A percentile compares a stretch with the other conserved stretches of the same genome.
Conservation (phyloP, 1,140 invertebrate genomes). For the Atta colombica region DNA sequence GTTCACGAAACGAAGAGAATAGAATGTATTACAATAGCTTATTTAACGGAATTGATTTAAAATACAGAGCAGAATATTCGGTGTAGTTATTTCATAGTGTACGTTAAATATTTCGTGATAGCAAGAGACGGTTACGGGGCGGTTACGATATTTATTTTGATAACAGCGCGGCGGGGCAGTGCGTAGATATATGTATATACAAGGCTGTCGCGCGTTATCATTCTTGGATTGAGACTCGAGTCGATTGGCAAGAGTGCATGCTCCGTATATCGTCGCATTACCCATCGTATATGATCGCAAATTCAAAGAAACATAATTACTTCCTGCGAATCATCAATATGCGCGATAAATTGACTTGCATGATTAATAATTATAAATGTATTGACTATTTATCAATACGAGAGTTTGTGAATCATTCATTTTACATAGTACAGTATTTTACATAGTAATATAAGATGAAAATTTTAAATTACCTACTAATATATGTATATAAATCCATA, state of each 20-base stretch:
- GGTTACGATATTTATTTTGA: background rate
- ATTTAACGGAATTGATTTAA: background rate
- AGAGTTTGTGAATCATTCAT: background rate
- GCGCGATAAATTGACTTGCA: background rate
- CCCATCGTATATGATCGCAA: too few species aligned
- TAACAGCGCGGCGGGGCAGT: background rate
- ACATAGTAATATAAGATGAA: background rate
- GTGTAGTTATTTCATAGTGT: background rate
- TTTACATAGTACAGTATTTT: conserved; percentile 4
- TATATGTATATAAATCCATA: background rate
- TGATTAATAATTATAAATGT: background rate
- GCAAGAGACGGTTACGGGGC: background rate
- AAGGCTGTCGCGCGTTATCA: background rate
- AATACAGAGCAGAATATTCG: background rate
- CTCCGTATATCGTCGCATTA: too few species aligned
- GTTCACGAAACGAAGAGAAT: too few species aligned
- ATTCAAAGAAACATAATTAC: background rate
- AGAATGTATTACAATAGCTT: too few species aligned
- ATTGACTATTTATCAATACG: background rate
- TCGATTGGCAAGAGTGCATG: background rate
- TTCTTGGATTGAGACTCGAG: background rate
- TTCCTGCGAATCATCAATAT: background rate
- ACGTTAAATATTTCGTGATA: background rate
- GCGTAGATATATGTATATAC: background rate
- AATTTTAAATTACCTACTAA: background rate